A percentile compares a stretch with the other conserved stretches of the same genome.
Conservation (phyloP, 1,140 invertebrate species). For the Drosophila santomea region DNA sequence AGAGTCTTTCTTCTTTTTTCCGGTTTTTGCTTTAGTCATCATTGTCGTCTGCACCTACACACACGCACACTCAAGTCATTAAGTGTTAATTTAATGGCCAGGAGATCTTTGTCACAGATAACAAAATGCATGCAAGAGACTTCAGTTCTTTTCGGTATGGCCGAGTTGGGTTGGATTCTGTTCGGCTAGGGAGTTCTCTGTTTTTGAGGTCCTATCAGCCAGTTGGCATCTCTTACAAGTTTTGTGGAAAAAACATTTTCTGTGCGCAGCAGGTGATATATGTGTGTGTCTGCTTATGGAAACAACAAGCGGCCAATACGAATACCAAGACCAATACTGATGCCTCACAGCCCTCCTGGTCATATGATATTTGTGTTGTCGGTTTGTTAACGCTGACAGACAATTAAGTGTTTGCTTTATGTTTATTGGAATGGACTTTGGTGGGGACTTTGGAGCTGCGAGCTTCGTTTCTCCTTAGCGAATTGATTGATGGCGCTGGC, state of each 20-base stretch:
- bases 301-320: slow-evolving; percentile 32
- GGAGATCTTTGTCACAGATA: slow-evolving; percentile 82
- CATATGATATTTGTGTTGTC: slow-evolving; percentile 83
- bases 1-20: slow-evolving; percentile 33
- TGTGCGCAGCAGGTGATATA: slow-evolving; percentile 80
- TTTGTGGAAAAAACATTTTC: slow-evolving; percentile 78
- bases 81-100: slow-evolving; percentile 83
- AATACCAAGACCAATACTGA: not conserved
- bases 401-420: slow-evolving; percentile 83
- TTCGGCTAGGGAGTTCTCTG: slow-evolving; percentile 45
- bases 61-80: slow-evolving; percentile 75
- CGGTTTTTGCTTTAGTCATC: slow-evolving; percentile 51
- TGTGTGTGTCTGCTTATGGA: slow-evolving; percentile 73
- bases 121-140: slow-evolving; percentile 72
- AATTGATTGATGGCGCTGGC: slow-evolving; percentile 73
- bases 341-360: slow-evolving; percentile 41
- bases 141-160: slow-evolving; percentile 34
- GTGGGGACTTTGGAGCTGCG: slow-evolving; percentile 33
- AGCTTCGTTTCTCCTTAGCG: slow-evolving; percentile 48
- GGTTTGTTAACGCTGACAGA: slow-evolving; percentile 82
- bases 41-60: slow-evolving; percentile 67
- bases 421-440: slow-evolving; percentile 81
- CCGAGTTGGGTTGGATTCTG: slow-evolving; percentile 3
- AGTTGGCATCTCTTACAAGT: slow-evolving; percentile 79
- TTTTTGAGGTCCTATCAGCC: slow-evolving; percentile 54